These are phyloP conservation scores for Rhyacophila evoluta DNA, from an alignment of 2,888 invertebrate species.

Conservation along the genomic window DNA sequence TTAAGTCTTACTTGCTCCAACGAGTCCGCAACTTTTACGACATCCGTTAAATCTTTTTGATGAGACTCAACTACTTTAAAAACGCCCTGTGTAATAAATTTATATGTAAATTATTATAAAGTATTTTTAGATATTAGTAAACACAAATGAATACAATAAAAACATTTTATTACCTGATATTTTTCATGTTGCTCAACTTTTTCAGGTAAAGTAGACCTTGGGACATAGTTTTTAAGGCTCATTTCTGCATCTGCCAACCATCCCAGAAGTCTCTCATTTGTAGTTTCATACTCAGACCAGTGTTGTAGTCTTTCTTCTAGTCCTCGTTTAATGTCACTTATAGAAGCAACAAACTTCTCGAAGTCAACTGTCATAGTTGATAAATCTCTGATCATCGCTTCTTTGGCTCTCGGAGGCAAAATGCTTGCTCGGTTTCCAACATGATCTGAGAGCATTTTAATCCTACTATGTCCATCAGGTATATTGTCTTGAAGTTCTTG, in stretches of 20 bases:
- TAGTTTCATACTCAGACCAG: slow-evolving; percentile 92
- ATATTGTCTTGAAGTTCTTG: slow-evolving; percentile 83
- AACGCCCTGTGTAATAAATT: slow-evolving; percentile 76
- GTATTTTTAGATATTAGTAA: slow-evolving; percentile 28
- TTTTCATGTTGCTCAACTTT: slow-evolving; percentile 91
- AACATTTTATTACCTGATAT: slow-evolving; percentile 78
- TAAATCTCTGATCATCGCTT: slow-evolving; percentile 85
- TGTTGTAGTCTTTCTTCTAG: slow-evolving; percentile 88
- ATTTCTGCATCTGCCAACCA: slow-evolving; percentile 91
- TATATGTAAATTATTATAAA: slow-evolving; percentile 42
- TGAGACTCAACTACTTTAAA: slow-evolving; percentile 80
- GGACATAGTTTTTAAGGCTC: slow-evolving; percentile 85
- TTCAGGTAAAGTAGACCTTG: slow-evolving; percentile 87
- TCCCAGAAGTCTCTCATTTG: slow-evolving; percentile 82
- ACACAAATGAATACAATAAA: not conserved
- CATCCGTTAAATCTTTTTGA: slow-evolving; percentile 78
- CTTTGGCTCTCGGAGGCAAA: slow-evolving; percentile 85
- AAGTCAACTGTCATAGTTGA: slow-evolving; percentile 84
- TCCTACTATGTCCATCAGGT: slow-evolving; percentile 81
- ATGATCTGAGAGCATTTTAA: slow-evolving; percentile 80
- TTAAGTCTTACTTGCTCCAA: slow-evolving; percentile 84
- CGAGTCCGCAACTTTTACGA: slow-evolving; percentile 80
- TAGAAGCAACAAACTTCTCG: slow-evolving; percentile 82
- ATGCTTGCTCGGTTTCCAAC: slow-evolving; percentile 77
- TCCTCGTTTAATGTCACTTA: slow-evolving; percentile 82